A percentile compares a stretch with the other conserved stretches of the same genome.
These are phyloP conservation scores for Rhinoptilus africanus DNA, from an alignment of 2,113 vertebrate genomes.

Conservation along the genomic window DNA sequence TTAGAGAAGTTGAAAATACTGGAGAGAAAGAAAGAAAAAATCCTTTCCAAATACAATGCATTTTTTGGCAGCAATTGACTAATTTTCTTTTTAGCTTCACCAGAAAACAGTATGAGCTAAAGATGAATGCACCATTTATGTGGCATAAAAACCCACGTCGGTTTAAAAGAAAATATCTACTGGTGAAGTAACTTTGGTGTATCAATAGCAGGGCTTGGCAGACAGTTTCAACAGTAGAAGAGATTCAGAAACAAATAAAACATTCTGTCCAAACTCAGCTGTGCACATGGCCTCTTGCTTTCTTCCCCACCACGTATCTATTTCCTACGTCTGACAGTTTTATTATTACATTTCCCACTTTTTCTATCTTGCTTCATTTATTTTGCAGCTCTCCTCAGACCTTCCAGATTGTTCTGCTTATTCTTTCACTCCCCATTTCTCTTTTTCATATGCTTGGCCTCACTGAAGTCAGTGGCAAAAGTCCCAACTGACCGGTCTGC, in stretches of 20 bases:
- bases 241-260: background rate
- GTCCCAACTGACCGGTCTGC: background rate
- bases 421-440: background rate
- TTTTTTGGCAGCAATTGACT: background rate
- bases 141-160: background rate
- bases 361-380: background rate
- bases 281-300: background rate
- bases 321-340: background rate
- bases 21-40: background rate
- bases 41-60: background rate
- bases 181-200: background rate
- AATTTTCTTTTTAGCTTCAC: background rate
- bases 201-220: background rate
- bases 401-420: background rate
- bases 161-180: background rate
- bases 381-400: background rate
- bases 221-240: background rate
- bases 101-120: background rate
- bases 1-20: background rate
- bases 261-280: background rate
- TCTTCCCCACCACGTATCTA: background rate
- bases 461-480: background rate
- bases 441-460: background rate
- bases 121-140: background rate
- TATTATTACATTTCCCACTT: background rate